phyloP scores from a whole-genome alignment of 2,797 vertebrate genomes.

The Clarias platycephalus region DNA sequence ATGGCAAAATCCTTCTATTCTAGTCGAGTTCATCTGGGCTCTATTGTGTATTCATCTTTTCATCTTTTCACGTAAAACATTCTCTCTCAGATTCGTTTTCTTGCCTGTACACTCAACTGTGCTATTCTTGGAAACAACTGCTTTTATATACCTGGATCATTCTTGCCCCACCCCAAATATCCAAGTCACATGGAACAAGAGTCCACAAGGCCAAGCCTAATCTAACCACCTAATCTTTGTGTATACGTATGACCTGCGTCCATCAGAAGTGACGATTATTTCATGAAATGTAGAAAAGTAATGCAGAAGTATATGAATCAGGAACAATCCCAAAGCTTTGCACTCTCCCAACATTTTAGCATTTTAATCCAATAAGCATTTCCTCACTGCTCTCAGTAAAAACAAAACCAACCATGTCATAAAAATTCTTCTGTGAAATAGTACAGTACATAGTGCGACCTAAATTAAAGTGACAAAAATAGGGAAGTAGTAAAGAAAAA shows the following conservation, averaged over 20 bases:
- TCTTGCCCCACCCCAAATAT: constrained; percentile 60
- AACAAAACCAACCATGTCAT: neutral
- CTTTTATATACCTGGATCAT: constrained; percentile 67
- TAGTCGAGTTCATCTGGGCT: neutral
- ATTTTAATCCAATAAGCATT: neutral
- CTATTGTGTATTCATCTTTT: constrained; percentile 12
- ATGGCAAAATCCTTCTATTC: constrained; percentile 17
- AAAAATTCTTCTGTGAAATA: neutral
- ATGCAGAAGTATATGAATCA: neutral
- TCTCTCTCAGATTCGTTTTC: neutral
- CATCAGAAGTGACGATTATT: neutral
- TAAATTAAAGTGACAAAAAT: neutral
- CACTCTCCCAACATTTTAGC: neutral
- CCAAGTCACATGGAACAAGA: constrained; percentile 54
- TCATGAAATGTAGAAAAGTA: neutral
- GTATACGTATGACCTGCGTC: neutral
- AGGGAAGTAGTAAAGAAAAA: neutral
- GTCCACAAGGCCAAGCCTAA: constrained; percentile 55
- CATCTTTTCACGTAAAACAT: neutral
- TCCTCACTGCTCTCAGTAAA: neutral
- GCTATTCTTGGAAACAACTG: constrained; percentile 69
- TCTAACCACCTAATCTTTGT: constrained; percentile 28
- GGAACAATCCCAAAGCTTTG: neutral
- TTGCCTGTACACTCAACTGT: constrained; percentile 30
- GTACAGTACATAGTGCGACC: neutral